These are phyloP conservation scores for Lordiphosa collinella DNA, from an alignment of 1,140 invertebrate genomes.

Conservation along the genomic window DNA sequence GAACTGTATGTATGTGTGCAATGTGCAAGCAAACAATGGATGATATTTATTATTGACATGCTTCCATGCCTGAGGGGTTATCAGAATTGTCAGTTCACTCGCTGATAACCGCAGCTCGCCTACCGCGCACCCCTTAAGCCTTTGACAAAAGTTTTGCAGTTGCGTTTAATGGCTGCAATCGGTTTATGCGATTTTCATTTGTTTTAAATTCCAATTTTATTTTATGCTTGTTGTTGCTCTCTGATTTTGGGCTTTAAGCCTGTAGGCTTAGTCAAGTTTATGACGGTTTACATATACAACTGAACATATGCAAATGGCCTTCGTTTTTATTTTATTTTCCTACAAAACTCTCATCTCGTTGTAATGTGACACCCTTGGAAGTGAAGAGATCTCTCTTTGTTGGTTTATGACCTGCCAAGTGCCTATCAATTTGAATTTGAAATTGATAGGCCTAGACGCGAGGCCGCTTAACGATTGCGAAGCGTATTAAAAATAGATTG, in stretches of 20 bases:
- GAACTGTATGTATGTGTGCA: slow-evolving; percentile 4
- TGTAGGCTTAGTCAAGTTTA: slow-evolving; percentile 57
- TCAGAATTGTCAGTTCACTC: slow-evolving; percentile 57
- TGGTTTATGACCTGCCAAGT: slow-evolving; percentile 60
- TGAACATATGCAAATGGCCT: slow-evolving; percentile 43
- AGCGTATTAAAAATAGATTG: slow-evolving; percentile 45
- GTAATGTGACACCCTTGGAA: slow-evolving; percentile 33
- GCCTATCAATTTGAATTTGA: slow-evolving; percentile 44
- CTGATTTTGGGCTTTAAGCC: slow-evolving; percentile 41
- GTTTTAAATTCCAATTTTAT: slow-evolving; percentile 57
- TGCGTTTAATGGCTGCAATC: slow-evolving; percentile 41
- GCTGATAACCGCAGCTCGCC: slow-evolving; percentile 55
- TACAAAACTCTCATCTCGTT: slow-evolving; percentile 17
- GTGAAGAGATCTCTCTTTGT: slow-evolving; percentile 17
- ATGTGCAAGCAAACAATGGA: slow-evolving; percentile 56
- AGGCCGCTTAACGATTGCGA: slow-evolving; percentile 31
- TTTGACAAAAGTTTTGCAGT: slow-evolving; percentile 47
- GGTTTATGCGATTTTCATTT: slow-evolving; percentile 67
- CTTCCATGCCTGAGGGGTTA: slow-evolving; percentile 52
- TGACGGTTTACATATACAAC: slow-evolving; percentile 41
- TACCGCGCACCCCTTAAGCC: slow-evolving; percentile 30
- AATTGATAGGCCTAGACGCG: slow-evolving; percentile 48
- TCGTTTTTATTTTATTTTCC: background rate
- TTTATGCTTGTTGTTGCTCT: slow-evolving; percentile 41
- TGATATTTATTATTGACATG: slow-evolving; percentile 76